A percentile compares a stretch with the other conserved stretches of the same genome.
phyloP scores from a whole-genome alignment of 2,888 invertebrate genomes.

The Ormyrus pomaceus region DNA sequence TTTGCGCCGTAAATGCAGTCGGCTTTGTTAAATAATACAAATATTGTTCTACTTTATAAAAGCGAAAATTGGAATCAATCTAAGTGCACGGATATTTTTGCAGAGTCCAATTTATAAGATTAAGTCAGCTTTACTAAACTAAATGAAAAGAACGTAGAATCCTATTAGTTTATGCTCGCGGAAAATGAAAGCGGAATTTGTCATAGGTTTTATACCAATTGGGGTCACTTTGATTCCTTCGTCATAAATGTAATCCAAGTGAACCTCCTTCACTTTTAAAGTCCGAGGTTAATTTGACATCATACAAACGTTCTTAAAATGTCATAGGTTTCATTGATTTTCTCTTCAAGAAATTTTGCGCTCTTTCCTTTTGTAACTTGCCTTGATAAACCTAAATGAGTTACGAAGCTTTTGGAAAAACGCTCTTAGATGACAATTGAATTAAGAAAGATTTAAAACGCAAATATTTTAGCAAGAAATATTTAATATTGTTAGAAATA shows the following conservation, averaged over 20 bases:
- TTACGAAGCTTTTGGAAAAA: no score
- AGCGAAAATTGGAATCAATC: no score
- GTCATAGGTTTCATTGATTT: conserved; percentile 15
- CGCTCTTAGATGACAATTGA: no score
- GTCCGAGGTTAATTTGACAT: conserved; percentile 21
- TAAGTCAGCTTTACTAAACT: not conserved
- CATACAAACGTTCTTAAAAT: conserved; percentile 1
- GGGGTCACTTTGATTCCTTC: conserved; percentile 24
- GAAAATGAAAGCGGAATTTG: conserved; percentile 3
- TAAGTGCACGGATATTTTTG: no score
- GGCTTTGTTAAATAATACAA: no score
- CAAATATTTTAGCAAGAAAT: no score
- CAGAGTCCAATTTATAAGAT: no score
- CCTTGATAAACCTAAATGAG: no score
- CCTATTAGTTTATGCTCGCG: not conserved
- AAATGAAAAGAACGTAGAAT: not conserved
- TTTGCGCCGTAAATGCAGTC: no score
- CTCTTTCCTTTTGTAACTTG: not conserved
- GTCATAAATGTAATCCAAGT: not conserved
- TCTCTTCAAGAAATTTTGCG: not conserved
- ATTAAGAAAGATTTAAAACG: not conserved
- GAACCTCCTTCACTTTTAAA: not conserved
- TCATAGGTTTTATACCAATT: conserved; percentile 15
- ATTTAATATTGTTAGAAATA: no score
- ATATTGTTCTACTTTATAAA: no score